Percentiles rank a stretch among this genome's conserved stretches.
Conservation (phyloP, 2,888 invertebrate species). For the Dicyrtomina minuta region DNA sequence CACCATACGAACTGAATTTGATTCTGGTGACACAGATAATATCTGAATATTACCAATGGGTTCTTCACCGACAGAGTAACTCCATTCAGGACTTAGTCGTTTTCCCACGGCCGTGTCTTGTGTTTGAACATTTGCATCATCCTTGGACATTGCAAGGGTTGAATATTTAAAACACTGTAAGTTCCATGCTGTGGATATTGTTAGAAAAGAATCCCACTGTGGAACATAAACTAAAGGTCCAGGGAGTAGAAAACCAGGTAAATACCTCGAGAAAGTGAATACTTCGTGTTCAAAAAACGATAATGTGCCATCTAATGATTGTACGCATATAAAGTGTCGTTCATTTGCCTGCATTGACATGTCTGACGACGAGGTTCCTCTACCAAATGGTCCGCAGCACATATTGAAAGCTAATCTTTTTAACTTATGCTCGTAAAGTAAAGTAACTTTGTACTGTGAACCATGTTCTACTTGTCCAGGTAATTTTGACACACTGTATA, state of each 20-base stretch:
- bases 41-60: constrained; percentile 65
- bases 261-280: constrained; percentile 76
- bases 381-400: too few species aligned
- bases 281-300: too few species aligned
- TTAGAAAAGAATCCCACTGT: constrained; percentile 81
- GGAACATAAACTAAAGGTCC: constrained; percentile 79
- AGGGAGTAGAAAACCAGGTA: constrained; percentile 79
- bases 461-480: too few species aligned
- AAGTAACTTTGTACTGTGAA: too few species aligned
- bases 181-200: constrained; percentile 76
- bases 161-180: constrained; percentile 81
- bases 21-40: constrained; percentile 60
- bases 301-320: too few species aligned
- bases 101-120: constrained; percentile 58
- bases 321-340: too few species aligned
- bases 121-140: constrained; percentile 61
- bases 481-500: too few species aligned
- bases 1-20: constrained; percentile 68
- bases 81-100: constrained; percentile 74
- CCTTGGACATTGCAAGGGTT: too few species aligned
- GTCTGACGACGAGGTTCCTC: too few species aligned
- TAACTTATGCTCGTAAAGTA: too few species aligned
- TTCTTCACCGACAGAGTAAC: constrained; percentile 77
- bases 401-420: too few species aligned
- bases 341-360: too few species aligned